These are phyloP conservation scores for Semnopithecus entellus DNA, from an alignment of 2,113 vertebrate genomes.

Conservation along the genomic window DNA sequence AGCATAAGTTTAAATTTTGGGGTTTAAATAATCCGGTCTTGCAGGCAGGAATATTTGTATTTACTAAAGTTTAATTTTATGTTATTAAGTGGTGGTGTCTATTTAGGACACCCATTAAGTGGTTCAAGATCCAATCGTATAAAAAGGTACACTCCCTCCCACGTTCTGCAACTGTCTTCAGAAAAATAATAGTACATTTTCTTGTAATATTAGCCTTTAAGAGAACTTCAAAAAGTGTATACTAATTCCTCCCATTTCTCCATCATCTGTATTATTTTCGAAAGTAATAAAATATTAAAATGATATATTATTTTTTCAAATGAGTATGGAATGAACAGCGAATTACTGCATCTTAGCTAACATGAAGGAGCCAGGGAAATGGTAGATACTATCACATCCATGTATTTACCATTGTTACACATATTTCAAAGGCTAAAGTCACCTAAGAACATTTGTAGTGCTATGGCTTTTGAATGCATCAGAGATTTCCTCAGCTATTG, in stretches of 20 bases:
- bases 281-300: not conserved
- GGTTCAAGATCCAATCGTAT: not conserved
- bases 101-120: not conserved
- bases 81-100: not conserved
- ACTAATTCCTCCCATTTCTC: not conserved
- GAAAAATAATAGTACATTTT: not conserved
- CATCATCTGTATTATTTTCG: not conserved
- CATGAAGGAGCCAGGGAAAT: not conserved
- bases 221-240: not conserved
- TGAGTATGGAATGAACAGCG: not conserved
- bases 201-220: not conserved
- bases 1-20: not conserved
- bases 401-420: constrained; percentile 32
- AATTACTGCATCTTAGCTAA: not conserved
- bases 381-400: not conserved
- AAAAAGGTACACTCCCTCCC: not conserved
- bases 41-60: not conserved
- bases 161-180: not conserved
- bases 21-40: not conserved
- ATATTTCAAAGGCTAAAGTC: constrained; percentile 28
- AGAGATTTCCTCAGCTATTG: constrained; percentile 40
- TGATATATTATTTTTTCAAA: constrained; percentile 14
- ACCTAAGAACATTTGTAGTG: not conserved
- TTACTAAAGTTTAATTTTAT: constrained; percentile 23
- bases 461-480: not conserved